A percentile compares a stretch with the other conserved stretches of the same genome.
phyloP scores from a whole-genome alignment of 1,140 invertebrate genomes.

The Drosophila pallidifrons region DNA sequence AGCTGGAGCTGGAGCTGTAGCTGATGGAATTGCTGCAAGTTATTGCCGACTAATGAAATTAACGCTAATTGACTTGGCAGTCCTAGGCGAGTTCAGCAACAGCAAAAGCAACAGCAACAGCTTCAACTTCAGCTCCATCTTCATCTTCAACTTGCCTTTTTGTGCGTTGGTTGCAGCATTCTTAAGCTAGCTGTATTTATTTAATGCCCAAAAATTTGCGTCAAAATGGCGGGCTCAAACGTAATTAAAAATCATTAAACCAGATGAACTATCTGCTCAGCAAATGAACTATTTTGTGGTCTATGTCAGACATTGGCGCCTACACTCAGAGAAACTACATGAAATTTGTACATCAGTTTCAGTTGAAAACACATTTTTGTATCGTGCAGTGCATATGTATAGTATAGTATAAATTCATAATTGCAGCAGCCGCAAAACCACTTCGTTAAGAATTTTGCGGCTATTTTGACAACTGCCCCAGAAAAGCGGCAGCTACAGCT shows the following conservation, averaged over 20 bases:
- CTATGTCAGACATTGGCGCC: not conserved
- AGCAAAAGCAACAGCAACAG: too few relatives aligned
- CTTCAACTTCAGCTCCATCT: not conserved
- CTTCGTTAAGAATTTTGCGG: slow-evolving; percentile 79
- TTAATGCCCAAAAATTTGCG: slow-evolving; percentile 3
- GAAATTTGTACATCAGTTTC: not conserved
- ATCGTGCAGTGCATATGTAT: not conserved
- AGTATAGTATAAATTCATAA: slow-evolving; percentile 75
- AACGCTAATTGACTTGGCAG: slow-evolving; percentile 78
- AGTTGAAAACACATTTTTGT: not conserved
- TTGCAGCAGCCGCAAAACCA: slow-evolving; percentile 77
- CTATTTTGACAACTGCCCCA: slow-evolving; percentile 58
- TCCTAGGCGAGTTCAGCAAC: slow-evolving; percentile 22
- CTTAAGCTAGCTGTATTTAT: slow-evolving; percentile 15
- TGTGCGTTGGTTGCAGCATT: not conserved
- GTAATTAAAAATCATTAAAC: slow-evolving; percentile 42
- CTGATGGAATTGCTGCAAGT: slow-evolving; percentile 76
- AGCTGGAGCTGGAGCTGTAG: slow-evolving; percentile 40
- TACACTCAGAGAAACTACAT: not conserved
- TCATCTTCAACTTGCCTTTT: slow-evolving; percentile 1
- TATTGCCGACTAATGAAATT: slow-evolving; percentile 82
- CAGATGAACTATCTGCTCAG: slow-evolving; percentile 24
- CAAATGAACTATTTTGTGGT: slow-evolving; percentile 49
- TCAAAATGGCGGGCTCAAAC: slow-evolving; percentile 26
- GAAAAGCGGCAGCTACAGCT: too few relatives aligned